phyloP scores from a whole-genome alignment of 35 echinoderm and acorn worm genomes.

The Nesometra sesokonis region DNA sequence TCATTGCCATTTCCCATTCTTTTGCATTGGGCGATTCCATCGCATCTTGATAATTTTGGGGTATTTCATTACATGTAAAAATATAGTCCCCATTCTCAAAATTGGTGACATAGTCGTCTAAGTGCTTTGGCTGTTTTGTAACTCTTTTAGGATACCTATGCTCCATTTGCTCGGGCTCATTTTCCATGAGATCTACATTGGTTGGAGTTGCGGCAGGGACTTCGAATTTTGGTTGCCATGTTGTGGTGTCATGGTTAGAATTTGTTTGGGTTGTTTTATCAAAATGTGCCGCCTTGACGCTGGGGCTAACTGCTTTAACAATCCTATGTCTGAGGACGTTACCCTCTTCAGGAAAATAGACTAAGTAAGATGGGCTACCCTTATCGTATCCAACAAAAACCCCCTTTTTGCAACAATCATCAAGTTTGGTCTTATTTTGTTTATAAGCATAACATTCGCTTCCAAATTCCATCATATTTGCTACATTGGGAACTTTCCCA shows the following conservation, averaged over 20 bases:
- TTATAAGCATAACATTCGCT: slow-evolving; percentile 17
- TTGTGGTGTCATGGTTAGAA: no score
- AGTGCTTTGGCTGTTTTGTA: slow-evolving; percentile 7
- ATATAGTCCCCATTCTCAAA: neutral
- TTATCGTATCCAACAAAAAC: neutral
- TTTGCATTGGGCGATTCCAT: slow-evolving; percentile 1
- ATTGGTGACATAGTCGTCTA: slow-evolving; percentile 4
- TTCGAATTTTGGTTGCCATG: no score
- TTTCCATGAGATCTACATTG: no score
- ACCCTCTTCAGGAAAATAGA: no score
- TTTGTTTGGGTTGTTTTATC: no score
- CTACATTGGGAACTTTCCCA: slow-evolving; percentile 8
- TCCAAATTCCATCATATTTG: slow-evolving; percentile 17
- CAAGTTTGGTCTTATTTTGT: neutral
- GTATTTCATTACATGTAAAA: no score
- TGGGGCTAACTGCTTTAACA: neutral
- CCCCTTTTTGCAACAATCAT: neutral
- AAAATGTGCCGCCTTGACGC: no score
- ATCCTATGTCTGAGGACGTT: no score
- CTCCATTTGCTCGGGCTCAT: neutral
- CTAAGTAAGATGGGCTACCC: neutral
- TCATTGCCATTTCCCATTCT: slow-evolving; percentile 39
- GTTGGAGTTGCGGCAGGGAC: no score
- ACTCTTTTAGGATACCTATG: slow-evolving; percentile 25
- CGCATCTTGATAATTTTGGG: slow-evolving; percentile 23